phyloP scores from a whole-genome alignment of 1,140 invertebrate species.

The Ruditapes philippinarum region DNA sequence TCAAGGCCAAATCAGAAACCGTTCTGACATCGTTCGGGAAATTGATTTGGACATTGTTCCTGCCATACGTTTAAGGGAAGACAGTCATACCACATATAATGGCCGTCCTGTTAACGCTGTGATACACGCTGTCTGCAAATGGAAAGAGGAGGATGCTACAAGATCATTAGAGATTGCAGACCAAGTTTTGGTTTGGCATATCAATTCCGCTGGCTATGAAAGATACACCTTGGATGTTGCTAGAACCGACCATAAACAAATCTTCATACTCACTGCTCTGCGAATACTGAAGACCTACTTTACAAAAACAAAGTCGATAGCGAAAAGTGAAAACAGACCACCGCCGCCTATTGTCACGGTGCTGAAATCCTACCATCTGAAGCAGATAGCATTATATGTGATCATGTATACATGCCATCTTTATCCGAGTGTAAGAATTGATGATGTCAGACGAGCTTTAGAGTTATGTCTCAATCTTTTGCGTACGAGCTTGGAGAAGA shows the following conservation, averaged over 20 bases:
- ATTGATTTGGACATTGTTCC: conserved; percentile 56
- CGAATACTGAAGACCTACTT: conserved; percentile 31
- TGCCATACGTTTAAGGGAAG: neutral
- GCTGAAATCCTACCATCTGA: conserved; percentile 21
- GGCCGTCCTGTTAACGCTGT: neutral
- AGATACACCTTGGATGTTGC: conserved; percentile 15
- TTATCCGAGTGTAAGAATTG: neutral
- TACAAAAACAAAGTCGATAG: neutral
- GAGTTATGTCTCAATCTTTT: neutral
- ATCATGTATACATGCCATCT: neutral
- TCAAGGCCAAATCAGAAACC: neutral
- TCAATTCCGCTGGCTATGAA: conserved; percentile 19
- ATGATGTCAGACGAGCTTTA: neutral
- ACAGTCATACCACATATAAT: neutral
- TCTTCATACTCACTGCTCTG: neutral
- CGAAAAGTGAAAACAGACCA: neutral
- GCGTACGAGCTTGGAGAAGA: neutral
- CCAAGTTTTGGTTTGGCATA: conserved; percentile 17
- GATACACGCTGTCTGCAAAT: conserved; percentile 51
- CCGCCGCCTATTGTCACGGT: neutral
- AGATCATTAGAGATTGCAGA: conserved; percentile 12
- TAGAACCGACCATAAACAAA: neutral
- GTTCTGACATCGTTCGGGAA: neutral
- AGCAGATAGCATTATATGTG: conserved; percentile 23
- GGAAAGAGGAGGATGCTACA: conserved; percentile 26